Percentiles rank a stretch among this genome's conserved stretches.
Evolutionary conservation across 2,797 vertebrate genomes (phyloP).

Genomic region (Lepus oiostolus): DNA sequence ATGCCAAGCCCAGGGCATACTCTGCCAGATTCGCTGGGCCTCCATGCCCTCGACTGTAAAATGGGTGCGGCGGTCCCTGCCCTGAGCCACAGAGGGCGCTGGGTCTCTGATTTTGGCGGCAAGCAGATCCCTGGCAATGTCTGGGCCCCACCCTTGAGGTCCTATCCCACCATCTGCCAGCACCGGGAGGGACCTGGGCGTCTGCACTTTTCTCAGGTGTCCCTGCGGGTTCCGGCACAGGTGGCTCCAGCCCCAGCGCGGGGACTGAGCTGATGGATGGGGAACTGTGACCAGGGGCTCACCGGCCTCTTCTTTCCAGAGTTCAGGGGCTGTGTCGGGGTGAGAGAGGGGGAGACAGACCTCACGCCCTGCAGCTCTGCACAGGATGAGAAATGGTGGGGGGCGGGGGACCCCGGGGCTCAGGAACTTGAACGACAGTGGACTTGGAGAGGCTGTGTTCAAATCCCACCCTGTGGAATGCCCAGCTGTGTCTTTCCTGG

Average conservation of each 20-base stretch:
- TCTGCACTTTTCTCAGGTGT: background rate
- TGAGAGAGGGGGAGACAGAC: background rate
- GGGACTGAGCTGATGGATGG: background rate
- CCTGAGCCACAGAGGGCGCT: fast-evolving
- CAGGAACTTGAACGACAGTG: background rate
- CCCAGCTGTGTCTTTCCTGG: background rate
- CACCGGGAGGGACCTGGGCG: background rate
- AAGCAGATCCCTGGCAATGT: background rate
- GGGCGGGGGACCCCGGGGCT: too few species aligned
- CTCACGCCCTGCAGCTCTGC: background rate
- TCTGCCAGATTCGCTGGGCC: background rate
- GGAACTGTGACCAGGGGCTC: background rate
- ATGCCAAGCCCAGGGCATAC: background rate
- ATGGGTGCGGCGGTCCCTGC: too few species aligned
- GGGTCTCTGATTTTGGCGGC: fast-evolving
- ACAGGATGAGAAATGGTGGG: background rate
- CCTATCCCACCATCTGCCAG: background rate
- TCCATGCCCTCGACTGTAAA: background rate
- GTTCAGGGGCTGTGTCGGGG: fast-evolving
- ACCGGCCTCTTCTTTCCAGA: background rate
- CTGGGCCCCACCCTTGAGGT: background rate
- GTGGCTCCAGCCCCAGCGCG: background rate
- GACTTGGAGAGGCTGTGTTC: background rate
- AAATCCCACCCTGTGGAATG: background rate
- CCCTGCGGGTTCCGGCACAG: fast-evolving